Evolutionary conservation across 2,888 invertebrate genomes (phyloP), one percentile per base, ranked within the genome.

Genomic region (Prosapia bicincta): DNA sequence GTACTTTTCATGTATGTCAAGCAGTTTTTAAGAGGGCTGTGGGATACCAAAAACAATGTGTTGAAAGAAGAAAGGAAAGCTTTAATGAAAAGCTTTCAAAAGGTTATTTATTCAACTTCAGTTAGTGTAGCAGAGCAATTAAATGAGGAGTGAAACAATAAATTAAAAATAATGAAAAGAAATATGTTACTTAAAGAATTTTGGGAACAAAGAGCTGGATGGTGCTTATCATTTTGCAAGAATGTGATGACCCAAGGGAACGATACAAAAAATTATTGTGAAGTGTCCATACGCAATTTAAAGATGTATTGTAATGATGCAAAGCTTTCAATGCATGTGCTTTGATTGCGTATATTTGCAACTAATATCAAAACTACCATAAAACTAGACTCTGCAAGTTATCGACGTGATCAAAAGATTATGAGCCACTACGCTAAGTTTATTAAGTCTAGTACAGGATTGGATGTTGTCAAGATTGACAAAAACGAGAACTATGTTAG

Each of bases 291-390:
- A 25, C 70, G 70, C 32, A 32, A 38, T 70, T 70, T 70, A 20
- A 70, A 70, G 38, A 38, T 32, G 70, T 70, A 32, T 70, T 70
- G 26, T 25, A 70, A 25, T 23, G 70, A 70, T 32, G 70, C 70
- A 70, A 70, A 70, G 32, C 32, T 10, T 70, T 70, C 25, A 32
- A 70, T 70, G 70, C 70, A 70, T 70, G 32, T 20, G 70, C 70
- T 70, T 70, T 70, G 70, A 70, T 70, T 70, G 70, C 32, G 32
- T 70, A 70, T 70, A 15, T 70, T 70, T 70, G 70, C 38, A 70
- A 70, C 70, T 70, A 32, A 5, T 69, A 30, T n/a, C n/a, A n/a
- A n/a, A n/a, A n/a, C n/a, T n/a, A n/a, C n/a, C n/a, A n/a, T n/a
- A n/a, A n/a, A n/a, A 30, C 30, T 70, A 38, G 70, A 32, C 43